These are phyloP conservation scores for Drosophila sechellia DNA, from an alignment of 1,140 invertebrate species.

Conservation along the genomic window DNA sequence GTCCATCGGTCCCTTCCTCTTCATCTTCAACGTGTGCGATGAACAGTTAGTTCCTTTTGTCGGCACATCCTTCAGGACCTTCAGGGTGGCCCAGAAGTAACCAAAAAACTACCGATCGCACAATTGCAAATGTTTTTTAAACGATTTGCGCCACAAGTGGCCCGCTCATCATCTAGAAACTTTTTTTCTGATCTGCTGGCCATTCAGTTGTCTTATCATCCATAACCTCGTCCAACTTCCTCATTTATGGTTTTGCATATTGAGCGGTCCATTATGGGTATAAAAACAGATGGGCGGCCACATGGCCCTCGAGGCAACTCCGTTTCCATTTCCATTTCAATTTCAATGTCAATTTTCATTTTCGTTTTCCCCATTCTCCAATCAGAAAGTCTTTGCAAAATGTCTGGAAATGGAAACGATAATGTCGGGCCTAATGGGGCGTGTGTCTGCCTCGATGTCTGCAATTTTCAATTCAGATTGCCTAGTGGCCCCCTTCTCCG, in stretches of 20 bases:
- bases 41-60: slow-evolving; percentile 80
- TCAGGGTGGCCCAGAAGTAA: slow-evolving; percentile 57
- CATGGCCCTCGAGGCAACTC: slow-evolving; percentile 51
- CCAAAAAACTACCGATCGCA: slow-evolving; percentile 22
- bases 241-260: slow-evolving; percentile 52
- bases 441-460: slow-evolving; percentile 60
- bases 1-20: slow-evolving; percentile 40
- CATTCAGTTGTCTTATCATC: slow-evolving; percentile 55
- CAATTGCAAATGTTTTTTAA: slow-evolving; percentile 69
- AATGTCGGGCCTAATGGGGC: slow-evolving; percentile 43
- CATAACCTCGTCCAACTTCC: slow-evolving; percentile 58
- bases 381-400: slow-evolving; percentile 41
- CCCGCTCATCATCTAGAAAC: slow-evolving; percentile 19
- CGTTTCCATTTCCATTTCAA: slow-evolving; percentile 70
- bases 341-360: slow-evolving; percentile 77
- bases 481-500: neutral
- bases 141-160: slow-evolving; percentile 75
- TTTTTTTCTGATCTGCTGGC: slow-evolving; percentile 22
- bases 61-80: slow-evolving; percentile 71
- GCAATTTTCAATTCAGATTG: slow-evolving; percentile 55
- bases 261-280: slow-evolving; percentile 20
- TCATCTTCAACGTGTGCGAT: slow-evolving; percentile 78
- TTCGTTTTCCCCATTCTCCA: slow-evolving; percentile 49
- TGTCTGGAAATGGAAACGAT: slow-evolving; percentile 56
- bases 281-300: slow-evolving; percentile 44